Percentiles rank a stretch among this genome's conserved stretches.
Evolutionary conservation across 2,888 invertebrate genomes (phyloP).

Genomic region (Eupithecia pulchellata): DNA sequence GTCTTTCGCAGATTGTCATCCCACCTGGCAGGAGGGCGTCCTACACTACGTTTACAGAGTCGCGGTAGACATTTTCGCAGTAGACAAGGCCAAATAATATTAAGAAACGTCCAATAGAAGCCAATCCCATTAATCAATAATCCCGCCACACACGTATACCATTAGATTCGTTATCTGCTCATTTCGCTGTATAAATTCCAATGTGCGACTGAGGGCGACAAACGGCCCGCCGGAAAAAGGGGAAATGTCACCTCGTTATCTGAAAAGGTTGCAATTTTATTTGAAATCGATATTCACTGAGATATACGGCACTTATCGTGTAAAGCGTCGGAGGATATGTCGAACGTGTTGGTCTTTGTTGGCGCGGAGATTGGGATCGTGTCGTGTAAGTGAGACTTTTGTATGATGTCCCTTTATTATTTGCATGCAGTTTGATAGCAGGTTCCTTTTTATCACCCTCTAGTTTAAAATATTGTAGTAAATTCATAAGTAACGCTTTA

Average conservation of each 20-base stretch:
- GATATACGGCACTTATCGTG: constrained; percentile 67
- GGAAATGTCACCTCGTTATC: constrained; percentile 85
- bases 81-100: not conserved
- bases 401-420: not conserved
- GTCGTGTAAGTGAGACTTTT: not conserved
- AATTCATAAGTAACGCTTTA: not conserved
- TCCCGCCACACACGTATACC: constrained; percentile 52
- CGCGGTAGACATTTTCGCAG: not conserved
- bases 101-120: not conserved
- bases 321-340: constrained; percentile 50
- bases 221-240: constrained; percentile 74
- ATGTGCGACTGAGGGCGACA: constrained; percentile 71
- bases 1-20: too few relatives aligned
- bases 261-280: constrained; percentile 85
- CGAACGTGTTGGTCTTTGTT: constrained; percentile 50
- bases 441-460: not conserved
- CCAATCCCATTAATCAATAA: constrained; percentile 24
- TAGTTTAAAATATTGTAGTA: not conserved
- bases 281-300: constrained; percentile 84
- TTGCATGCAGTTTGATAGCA: not conserved
- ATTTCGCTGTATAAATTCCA: constrained; percentile 84
- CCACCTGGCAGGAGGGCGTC: too few relatives aligned
- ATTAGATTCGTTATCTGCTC: constrained; percentile 83
- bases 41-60: too few relatives aligned
- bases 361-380: constrained; percentile 11